Conservation (phyloP, 2,113 vertebrate species). For the Aleadryas rufinucha region DNA sequence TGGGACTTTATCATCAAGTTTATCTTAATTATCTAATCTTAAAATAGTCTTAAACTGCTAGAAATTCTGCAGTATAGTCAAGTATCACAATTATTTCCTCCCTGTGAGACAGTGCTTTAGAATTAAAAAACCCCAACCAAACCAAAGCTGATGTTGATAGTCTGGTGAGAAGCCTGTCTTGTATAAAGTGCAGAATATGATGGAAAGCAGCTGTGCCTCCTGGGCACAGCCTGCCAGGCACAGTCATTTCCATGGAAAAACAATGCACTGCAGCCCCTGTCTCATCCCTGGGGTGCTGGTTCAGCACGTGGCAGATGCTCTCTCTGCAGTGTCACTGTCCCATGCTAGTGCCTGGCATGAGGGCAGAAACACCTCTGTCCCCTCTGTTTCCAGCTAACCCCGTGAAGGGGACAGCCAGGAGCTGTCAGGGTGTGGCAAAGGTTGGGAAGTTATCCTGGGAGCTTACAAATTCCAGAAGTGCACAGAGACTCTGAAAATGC, state of each 20-base stretch:
- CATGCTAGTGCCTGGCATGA: accelerated
- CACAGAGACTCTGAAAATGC: neutral
- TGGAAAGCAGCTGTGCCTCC: neutral
- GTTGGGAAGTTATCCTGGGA: neutral
- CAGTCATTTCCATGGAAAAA: neutral
- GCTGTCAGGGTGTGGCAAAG: neutral
- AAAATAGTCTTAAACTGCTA: neutral
- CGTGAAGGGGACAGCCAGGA: accelerated
- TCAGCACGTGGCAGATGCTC: neutral
- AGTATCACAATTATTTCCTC: neutral
- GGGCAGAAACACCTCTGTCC: accelerated
- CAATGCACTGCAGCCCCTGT: neutral
- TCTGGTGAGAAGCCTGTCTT: neutral
- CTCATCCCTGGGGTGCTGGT: neutral
- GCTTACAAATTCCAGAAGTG: neutral
- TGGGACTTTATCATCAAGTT: neutral
- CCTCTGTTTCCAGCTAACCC: neutral
- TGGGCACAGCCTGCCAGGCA: neutral
- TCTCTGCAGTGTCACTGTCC: neutral
- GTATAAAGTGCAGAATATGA: neutral
- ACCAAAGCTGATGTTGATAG: neutral
- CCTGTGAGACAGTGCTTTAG: neutral
- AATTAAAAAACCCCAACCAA: neutral
- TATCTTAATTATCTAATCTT: slow-evolving; percentile 37
- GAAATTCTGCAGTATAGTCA: neutral